phyloP scores from a whole-genome alignment of 2,113 vertebrate genomes.

The Odobenus rosmarus region DNA sequence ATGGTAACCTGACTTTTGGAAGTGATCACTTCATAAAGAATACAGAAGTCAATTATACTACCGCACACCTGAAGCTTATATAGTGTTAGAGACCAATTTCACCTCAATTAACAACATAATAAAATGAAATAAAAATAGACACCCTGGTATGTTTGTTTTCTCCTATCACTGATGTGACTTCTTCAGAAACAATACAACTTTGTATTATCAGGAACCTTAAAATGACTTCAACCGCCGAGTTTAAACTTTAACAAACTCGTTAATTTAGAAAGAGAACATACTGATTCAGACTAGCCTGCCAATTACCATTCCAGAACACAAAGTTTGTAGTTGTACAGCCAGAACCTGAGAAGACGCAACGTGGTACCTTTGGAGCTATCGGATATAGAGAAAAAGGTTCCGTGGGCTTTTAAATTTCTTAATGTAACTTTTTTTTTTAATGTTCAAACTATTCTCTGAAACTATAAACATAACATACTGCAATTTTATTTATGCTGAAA shows the following conservation, averaged over 20 bases:
- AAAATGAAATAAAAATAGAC: background rate
- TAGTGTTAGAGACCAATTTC: background rate
- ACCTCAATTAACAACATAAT: background rate
- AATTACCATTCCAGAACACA: background rate
- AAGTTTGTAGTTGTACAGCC: background rate
- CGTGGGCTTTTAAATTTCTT: background rate
- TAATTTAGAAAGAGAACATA: background rate
- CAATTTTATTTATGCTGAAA: background rate
- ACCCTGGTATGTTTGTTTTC: background rate
- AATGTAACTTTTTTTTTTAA: background rate
- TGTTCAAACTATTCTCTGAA: slow-evolving; percentile 3
- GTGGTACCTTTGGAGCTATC: background rate
- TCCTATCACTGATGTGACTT: background rate
- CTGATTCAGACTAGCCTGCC: background rate
- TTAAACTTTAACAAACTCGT: background rate
- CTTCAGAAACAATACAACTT: background rate
- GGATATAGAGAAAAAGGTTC: background rate
- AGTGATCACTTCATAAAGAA: background rate
- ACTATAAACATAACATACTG: background rate
- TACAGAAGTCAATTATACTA: background rate
- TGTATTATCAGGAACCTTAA: background rate
- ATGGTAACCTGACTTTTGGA: background rate
- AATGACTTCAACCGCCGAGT: background rate
- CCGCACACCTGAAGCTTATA: background rate
- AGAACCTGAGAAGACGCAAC: background rate